Percentiles rank a stretch among this genome's conserved stretches.
phyloP scores from a whole-genome alignment of 2,797 vertebrate genomes.

The Periophthalmus magnuspinnatus region DNA sequence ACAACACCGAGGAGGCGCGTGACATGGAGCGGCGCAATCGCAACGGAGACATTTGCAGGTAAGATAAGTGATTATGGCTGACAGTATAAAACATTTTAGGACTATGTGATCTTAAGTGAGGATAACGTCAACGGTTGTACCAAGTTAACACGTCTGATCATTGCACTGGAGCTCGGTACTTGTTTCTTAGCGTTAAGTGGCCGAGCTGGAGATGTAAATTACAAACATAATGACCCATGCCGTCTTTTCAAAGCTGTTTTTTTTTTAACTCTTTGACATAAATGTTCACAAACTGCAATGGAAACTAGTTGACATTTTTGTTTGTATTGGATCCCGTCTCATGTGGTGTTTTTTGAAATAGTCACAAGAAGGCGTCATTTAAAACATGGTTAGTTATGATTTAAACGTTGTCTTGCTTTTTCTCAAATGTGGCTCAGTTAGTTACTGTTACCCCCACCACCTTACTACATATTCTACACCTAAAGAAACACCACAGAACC shows the following conservation, averaged over 20 bases:
- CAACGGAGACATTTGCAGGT: slow-evolving; percentile 72
- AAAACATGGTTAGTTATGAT: not conserved
- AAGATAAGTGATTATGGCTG: slow-evolving; percentile 16
- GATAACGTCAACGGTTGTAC: not conserved
- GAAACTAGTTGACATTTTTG: not conserved
- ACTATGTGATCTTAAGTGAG: no score
- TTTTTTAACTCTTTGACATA: not conserved
- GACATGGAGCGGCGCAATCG: slow-evolving; percentile 18
- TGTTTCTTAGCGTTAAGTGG: not conserved
- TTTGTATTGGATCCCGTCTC: not conserved
- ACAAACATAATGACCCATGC: not conserved
- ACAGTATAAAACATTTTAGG: not conserved
- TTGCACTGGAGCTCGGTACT: not conserved
- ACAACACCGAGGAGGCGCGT: slow-evolving; percentile 51
- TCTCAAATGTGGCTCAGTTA: no score
- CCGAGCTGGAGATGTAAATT: not conserved
- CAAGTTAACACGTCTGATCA: not conserved
- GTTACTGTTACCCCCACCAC: not conserved
- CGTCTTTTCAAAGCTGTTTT: not conserved
- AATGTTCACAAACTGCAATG: not conserved
- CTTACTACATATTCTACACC: not conserved
- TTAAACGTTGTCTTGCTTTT: no score
- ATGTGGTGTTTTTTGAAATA: not conserved
- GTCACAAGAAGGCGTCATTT: not conserved
- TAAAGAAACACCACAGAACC: not conserved